phyloP scores from a whole-genome alignment of 2,888 invertebrate species.

The Alcis repandata region DNA sequence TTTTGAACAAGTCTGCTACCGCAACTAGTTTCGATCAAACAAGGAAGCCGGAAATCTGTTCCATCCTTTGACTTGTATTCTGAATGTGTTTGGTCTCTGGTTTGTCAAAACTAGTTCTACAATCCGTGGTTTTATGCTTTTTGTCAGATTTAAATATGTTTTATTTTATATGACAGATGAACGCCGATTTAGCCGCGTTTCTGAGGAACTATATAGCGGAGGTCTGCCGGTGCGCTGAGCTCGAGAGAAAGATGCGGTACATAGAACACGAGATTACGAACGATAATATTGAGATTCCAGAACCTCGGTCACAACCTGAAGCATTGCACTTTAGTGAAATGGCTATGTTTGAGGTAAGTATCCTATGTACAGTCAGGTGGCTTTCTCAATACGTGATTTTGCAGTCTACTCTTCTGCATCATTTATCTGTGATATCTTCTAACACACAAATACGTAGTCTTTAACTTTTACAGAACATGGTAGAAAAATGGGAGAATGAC shows the following conservation, averaged over 20 bases:
- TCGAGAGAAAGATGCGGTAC: slow-evolving; percentile 92
- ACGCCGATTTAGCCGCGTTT: slow-evolving; percentile 17
- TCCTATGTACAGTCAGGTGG: too few species aligned
- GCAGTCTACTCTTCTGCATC: too few species aligned
- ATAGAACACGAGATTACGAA: slow-evolving; percentile 92
- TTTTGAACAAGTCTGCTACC: too few species aligned
- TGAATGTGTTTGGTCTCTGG: too few species aligned
- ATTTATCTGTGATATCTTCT: not conserved
- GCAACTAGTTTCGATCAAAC: too few species aligned
- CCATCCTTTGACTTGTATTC: too few species aligned
- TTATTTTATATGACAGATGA: slow-evolving; percentile 5
- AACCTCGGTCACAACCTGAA: slow-evolving; percentile 87
- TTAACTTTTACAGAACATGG: slow-evolving; percentile 56
- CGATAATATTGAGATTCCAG: slow-evolving; percentile 89
- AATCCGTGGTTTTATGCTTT: too few species aligned
- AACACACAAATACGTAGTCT: not conserved
- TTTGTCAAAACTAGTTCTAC: too few species aligned
- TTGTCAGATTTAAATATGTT: too few species aligned
- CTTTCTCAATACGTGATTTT: too few species aligned
- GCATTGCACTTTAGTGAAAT: slow-evolving; percentile 90
- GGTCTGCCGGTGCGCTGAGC: slow-evolving; percentile 93
- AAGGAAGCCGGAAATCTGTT: too few species aligned
- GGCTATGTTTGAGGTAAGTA: slow-evolving; percentile 90
- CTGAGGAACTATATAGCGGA: slow-evolving; percentile 94
- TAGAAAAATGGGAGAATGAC: slow-evolving; percentile 73